Evolutionary conservation across 1,140 invertebrate species (phyloP).

Genomic region (Hypsibius dujardini): DNA sequence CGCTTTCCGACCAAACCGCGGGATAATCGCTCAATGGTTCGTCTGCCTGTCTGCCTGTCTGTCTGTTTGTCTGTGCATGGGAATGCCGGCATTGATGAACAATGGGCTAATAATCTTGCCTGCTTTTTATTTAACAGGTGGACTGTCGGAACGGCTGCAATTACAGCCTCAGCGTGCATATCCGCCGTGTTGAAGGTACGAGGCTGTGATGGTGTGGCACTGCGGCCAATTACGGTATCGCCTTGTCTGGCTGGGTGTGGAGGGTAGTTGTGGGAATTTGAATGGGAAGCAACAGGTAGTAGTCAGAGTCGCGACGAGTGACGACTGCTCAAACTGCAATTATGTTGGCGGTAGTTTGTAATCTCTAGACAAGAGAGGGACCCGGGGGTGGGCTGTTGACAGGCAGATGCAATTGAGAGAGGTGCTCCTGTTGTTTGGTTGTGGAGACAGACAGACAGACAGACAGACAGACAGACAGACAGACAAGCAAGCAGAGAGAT

Average conservation of each 20-base stretch:
- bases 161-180: not conserved
- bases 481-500: too few species aligned
- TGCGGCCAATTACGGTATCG: not conserved
- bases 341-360: too few species aligned
- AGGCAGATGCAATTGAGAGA: too few species aligned
- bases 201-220: not conserved
- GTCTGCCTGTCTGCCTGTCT: not conserved
- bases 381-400: too few species aligned
- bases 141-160: not conserved
- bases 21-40: slow-evolving; percentile 6
- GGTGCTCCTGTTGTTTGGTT: too few species aligned
- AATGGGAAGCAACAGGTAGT: slow-evolving; percentile 14
- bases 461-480: too few species aligned
- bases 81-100: not conserved
- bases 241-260: not conserved
- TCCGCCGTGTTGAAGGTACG: not conserved
- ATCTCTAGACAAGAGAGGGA: too few species aligned
- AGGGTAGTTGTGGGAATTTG: not conserved
- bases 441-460: too few species aligned
- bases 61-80: not conserved
- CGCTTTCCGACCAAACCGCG: not conserved
- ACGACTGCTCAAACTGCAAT: too few species aligned
- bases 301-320: not conserved
- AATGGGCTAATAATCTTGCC: not conserved
- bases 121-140: not conserved